Conservation (phyloP, 2,888 invertebrate genomes). For the Girardia tigrina region DNA sequence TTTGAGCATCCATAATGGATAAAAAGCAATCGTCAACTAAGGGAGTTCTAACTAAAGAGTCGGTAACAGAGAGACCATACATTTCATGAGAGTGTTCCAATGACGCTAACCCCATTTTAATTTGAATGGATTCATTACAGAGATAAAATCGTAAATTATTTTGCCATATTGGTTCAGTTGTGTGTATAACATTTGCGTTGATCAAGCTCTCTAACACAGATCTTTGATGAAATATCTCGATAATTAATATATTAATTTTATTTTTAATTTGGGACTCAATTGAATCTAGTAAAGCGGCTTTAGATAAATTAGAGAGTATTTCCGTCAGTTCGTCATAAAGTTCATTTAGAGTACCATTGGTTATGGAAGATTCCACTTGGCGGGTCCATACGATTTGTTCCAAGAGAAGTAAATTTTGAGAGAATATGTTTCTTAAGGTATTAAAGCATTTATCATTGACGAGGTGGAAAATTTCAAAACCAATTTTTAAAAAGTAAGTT, state of each 20-base stretch:
- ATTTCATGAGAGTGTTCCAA: neutral
- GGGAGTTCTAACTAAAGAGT: neutral
- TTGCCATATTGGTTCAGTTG: neutral
- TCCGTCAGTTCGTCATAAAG: neutral
- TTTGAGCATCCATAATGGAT: neutral
- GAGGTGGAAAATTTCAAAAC: neutral
- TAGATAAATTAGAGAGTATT: neutral
- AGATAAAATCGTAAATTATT: constrained; percentile 3
- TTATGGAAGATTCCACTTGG: neutral
- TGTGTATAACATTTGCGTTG: neutral
- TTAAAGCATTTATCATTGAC: neutral
- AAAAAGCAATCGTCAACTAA: neutral
- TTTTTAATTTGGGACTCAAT: neutral
- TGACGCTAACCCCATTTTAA: neutral
- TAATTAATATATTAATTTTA: neutral
- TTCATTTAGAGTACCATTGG: neutral
- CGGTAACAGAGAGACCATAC: neutral
- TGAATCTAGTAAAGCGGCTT: neutral
- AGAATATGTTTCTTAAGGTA: neutral
- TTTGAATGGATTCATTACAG: neutral
- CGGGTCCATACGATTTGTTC: neutral
- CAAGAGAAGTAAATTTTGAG: constrained; percentile 1
- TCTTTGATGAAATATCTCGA: neutral
- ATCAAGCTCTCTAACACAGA: neutral
- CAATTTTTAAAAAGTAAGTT: neutral